A percentile compares a stretch with the other conserved stretches of the same genome.
phyloP scores from a whole-genome alignment of 1,140 invertebrate species.

The Scaptomyza hsui region DNA sequence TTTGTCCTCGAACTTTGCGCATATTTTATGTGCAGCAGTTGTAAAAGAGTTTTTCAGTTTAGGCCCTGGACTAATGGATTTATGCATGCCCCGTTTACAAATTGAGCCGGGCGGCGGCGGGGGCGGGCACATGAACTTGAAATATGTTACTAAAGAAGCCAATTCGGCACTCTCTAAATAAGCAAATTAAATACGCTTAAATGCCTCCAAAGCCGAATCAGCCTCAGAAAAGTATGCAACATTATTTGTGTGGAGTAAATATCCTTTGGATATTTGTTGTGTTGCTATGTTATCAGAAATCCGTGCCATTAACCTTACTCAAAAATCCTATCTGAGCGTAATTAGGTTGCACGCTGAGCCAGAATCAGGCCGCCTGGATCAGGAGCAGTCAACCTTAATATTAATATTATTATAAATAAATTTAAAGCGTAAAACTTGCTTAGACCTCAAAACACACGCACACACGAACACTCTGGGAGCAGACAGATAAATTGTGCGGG shows the following conservation, averaged over 20 bases:
- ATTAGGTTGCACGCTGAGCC: conserved; percentile 47
- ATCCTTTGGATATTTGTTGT: conserved; percentile 8
- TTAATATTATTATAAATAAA: conserved; percentile 78
- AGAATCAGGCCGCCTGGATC: not conserved
- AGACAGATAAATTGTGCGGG: conserved; percentile 20
- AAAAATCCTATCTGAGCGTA: conserved; percentile 49
- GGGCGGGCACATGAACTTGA: conserved; percentile 39
- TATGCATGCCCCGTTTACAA: conserved; percentile 50
- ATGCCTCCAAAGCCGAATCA: not conserved
- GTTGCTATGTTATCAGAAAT: conserved; percentile 9
- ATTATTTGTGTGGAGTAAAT: conserved; percentile 24
- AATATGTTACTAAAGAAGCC: conserved; percentile 56
- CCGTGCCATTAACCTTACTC: conserved; percentile 50
- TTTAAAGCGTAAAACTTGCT: conserved; percentile 69
- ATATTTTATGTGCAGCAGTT: conserved; percentile 61
- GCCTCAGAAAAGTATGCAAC: conserved; percentile 31
- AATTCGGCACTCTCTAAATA: conserved; percentile 35
- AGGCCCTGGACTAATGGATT: conserved; percentile 59
- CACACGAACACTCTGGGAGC: conserved; percentile 1
- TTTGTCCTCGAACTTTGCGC: conserved; percentile 51
- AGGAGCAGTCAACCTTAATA: conserved; percentile 62
- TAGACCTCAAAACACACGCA: conserved; percentile 47
- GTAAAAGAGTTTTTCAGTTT: conserved; percentile 1
- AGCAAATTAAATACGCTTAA: conserved; percentile 37
- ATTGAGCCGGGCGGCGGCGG: conserved; percentile 25